Conservation (phyloP, 1,140 invertebrate species). For the Drosophila baimaii region DNA sequence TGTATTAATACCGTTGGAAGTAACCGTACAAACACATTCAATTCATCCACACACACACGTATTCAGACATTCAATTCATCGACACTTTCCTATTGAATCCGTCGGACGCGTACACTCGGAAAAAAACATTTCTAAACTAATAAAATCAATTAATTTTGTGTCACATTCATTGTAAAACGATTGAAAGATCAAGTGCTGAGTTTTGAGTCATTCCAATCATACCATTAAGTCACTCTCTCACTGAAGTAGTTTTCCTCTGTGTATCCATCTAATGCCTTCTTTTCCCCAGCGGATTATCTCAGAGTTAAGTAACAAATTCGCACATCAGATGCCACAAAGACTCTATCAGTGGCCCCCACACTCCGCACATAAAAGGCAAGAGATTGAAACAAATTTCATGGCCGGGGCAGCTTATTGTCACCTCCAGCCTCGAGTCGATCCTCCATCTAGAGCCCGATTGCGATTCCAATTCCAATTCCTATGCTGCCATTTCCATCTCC, state of each 20-base stretch:
- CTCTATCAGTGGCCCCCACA: conserved; percentile 61
- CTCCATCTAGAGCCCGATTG: conserved; percentile 9
- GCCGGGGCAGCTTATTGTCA: conserved; percentile 71
- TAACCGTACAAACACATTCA: conserved; percentile 2
- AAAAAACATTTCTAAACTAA: background rate
- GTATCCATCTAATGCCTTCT: conserved; percentile 69
- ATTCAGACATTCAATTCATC: conserved; percentile 16
- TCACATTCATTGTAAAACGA: background rate
- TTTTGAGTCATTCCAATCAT: no score
- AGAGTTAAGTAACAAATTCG: conserved; percentile 83
- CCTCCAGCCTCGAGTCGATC: conserved; percentile 53
- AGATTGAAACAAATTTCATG: conserved; percentile 77
- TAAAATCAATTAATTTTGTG: conserved; percentile 22
- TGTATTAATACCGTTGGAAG: conserved; percentile 19
- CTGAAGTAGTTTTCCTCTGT: no score
- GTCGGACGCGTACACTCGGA: background rate
- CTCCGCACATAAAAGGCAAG: conserved; percentile 71
- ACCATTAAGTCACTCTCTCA: no score
- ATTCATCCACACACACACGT: conserved; percentile 11
- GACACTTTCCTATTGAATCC: conserved; percentile 23
- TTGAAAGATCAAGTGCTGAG: no score
- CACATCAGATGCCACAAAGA: conserved; percentile 84
- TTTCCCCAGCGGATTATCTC: conserved; percentile 45
- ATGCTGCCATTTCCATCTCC: conserved; percentile 46
- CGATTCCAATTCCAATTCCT: conserved; percentile 27